These are phyloP conservation scores for Lates japonicus DNA, from an alignment of 2,797 vertebrate species.

Conservation along the genomic window DNA sequence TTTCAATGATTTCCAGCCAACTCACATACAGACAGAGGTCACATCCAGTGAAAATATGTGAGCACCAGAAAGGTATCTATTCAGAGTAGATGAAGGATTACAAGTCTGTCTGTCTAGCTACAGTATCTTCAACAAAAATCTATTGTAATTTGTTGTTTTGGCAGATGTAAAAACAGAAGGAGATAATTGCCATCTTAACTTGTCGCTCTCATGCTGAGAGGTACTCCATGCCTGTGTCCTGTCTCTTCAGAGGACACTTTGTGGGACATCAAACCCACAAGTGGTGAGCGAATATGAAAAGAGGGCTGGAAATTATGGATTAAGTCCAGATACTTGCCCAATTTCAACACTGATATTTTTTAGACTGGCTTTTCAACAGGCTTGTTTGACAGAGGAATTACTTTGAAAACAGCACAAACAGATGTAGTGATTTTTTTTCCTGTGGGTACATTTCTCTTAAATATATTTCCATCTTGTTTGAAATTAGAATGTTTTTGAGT, in stretches of 20 bases:
- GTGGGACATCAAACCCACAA: slow-evolving; percentile 47
- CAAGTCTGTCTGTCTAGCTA: slow-evolving; percentile 13
- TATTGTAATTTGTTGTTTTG: slow-evolving; percentile 4
- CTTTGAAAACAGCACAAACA: background rate
- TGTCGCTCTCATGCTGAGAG: slow-evolving; percentile 45
- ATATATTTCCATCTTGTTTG: background rate
- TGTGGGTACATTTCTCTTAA: background rate
- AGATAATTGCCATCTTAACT: slow-evolving; percentile 53
- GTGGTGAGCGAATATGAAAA: slow-evolving; percentile 30
- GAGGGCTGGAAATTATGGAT: slow-evolving; percentile 24
- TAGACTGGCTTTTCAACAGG: background rate
- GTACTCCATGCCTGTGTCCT: slow-evolving; percentile 35
- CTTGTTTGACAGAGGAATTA: background rate
- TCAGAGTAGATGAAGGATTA: slow-evolving; percentile 32
- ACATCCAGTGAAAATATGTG: slow-evolving; percentile 46
- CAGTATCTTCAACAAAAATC: background rate
- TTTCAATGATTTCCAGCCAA: slow-evolving; percentile 68
- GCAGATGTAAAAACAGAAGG: slow-evolving; percentile 41
- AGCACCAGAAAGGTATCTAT: slow-evolving; percentile 31
- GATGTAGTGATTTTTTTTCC: background rate
- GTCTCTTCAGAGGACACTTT: slow-evolving; percentile 56
- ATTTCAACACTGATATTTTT: slow-evolving; percentile 25
- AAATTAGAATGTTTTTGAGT: background rate
- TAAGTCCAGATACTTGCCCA: slow-evolving; percentile 11
- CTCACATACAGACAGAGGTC: slow-evolving; percentile 54